Conservation (phyloP, 2,888 invertebrate species). For the Conomelus anceps region DNA sequence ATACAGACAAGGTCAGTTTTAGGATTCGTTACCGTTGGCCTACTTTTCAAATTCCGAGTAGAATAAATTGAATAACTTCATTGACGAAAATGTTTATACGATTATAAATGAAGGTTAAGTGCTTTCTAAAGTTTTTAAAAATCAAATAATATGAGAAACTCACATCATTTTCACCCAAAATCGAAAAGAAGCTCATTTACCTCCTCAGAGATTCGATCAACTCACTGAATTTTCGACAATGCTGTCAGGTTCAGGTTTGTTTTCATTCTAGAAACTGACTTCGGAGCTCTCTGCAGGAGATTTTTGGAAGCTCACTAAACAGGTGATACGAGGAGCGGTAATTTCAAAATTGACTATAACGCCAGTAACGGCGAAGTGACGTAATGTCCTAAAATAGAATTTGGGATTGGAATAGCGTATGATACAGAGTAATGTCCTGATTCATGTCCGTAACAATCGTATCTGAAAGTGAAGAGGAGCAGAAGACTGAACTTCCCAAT, state of each 20-base stretch:
- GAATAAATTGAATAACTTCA: neutral
- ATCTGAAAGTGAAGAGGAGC: too few species aligned
- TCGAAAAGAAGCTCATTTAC: neutral
- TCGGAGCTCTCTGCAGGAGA: neutral
- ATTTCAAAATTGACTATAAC: neutral
- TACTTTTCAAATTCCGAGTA: neutral
- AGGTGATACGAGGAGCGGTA: neutral
- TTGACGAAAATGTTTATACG: neutral
- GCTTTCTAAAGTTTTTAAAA: neutral
- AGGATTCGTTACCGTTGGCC: neutral
- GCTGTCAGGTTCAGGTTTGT: neutral
- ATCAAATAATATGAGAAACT: neutral
- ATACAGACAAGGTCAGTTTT: conserved; percentile 8
- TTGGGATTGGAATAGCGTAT: neutral
- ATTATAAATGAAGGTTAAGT: neutral
- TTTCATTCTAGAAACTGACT: neutral
- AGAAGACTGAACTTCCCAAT: neutral
- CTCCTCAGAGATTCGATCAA: neutral
- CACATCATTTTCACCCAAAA: neutral
- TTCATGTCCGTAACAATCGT: too few species aligned
- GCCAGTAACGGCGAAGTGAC: neutral
- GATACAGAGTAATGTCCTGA: neutral
- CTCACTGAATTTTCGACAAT: neutral
- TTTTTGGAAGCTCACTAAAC: neutral
- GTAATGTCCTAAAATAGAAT: neutral